Conservation (phyloP, 2,113 vertebrate genomes). For the Cervus canadensis region DNA sequence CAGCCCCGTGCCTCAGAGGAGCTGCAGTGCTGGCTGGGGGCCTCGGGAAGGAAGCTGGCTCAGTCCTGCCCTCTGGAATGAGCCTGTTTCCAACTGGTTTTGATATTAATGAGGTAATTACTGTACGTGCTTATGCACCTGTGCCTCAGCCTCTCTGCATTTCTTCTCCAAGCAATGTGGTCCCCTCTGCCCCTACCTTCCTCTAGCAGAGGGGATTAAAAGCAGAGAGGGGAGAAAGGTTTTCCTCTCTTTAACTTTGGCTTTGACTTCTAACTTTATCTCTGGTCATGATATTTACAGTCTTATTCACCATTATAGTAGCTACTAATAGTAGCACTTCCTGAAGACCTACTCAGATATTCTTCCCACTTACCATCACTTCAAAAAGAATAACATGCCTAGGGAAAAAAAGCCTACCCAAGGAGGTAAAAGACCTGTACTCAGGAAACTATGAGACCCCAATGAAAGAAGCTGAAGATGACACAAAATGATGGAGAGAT, state of each 20-base stretch:
- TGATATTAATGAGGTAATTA: constrained; percentile 16
- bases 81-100: not conserved
- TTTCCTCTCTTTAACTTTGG: not conserved
- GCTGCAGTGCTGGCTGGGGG: not conserved
- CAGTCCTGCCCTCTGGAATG: not conserved
- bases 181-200: not conserved
- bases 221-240: accelerated
- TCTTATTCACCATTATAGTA: not conserved
- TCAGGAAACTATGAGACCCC: not conserved
- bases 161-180: not conserved
- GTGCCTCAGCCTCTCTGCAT: not conserved
- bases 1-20: not conserved
- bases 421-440: not conserved
- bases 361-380: not conserved
- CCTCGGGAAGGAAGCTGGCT: not conserved
- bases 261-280: not conserved
- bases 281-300: not conserved
- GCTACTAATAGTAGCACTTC: not conserved
- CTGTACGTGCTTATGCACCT: not conserved
- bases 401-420: not conserved
- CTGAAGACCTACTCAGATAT: not conserved
- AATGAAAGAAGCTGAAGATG: not conserved
- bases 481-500: not conserved
- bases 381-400: not conserved
- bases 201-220: not conserved